These are phyloP conservation scores for Colletes gigas DNA, from an alignment of 1,140 invertebrate genomes.

Conservation along the genomic window DNA sequence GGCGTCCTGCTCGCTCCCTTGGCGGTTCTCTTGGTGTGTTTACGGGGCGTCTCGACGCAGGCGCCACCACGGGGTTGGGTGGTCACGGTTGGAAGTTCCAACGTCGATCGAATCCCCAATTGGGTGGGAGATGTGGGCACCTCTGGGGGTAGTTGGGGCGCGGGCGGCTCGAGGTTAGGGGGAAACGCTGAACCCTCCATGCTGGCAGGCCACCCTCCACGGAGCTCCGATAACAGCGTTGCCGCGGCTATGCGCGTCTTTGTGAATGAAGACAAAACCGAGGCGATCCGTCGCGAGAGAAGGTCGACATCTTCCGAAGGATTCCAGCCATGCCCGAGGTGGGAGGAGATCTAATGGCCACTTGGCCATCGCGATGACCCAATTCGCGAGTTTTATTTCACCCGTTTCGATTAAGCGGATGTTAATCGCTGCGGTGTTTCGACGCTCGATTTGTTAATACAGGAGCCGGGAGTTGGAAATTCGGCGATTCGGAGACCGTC, in stretches of 20 bases:
- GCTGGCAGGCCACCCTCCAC: conserved; percentile 25
- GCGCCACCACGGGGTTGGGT: conserved; percentile 60
- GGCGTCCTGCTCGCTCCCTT: conserved; percentile 33
- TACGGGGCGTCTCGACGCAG: conserved; percentile 56
- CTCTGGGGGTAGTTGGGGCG: conserved; percentile 43
- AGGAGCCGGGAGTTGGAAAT: background rate
- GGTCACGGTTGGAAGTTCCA: conserved; percentile 62
- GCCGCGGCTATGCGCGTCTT: conserved; percentile 32
- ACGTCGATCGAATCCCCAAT: conserved; percentile 74
- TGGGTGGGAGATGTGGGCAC: conserved; percentile 67
- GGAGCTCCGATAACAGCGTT: conserved; percentile 43
- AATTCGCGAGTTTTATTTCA: background rate
- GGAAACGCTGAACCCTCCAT: conserved; percentile 48
- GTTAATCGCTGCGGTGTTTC: background rate
- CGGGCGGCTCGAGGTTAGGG: conserved; percentile 46
- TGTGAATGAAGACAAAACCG: conserved; percentile 55
- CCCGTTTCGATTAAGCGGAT: background rate
- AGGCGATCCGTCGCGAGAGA: conserved; percentile 6
- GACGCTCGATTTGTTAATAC: background rate
- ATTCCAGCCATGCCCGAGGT: background rate
- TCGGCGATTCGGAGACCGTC: background rate
- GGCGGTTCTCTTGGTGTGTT: conserved; percentile 52
- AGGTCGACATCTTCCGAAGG: conserved; percentile 30
- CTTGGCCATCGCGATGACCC: conserved; percentile 17
- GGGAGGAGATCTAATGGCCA: conserved; percentile 25